Conservation (phyloP, 1,140 invertebrate genomes). For the Drosophila suzukii region DNA sequence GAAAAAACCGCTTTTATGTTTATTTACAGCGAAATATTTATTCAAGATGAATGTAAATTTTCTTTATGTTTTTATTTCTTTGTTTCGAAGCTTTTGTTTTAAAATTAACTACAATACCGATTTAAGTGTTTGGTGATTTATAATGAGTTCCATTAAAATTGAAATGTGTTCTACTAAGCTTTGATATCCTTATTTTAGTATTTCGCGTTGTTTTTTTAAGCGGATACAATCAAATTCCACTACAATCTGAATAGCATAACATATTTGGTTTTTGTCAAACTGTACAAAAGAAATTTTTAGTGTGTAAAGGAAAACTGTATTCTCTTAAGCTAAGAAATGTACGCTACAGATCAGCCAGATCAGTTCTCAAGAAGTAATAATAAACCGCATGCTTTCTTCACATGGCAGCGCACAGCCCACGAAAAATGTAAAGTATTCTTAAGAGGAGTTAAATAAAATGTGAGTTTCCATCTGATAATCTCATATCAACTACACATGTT, state of each 20-base stretch:
- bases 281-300: conserved; percentile 27
- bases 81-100: conserved; percentile 40
- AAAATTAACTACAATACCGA: conserved; percentile 52
- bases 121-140: conserved; percentile 54
- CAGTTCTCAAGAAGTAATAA: conserved; percentile 33
- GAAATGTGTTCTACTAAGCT: conserved; percentile 41
- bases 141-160: conserved; percentile 42
- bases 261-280: conserved; percentile 66
- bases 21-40: conserved; percentile 57
- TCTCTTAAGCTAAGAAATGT: conserved; percentile 35
- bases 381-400: conserved; percentile 53
- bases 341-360: conserved; percentile 28
- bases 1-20: not conserved
- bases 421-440: conserved; percentile 54
- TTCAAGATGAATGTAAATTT: conserved; percentile 50
- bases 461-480: conserved; percentile 53
- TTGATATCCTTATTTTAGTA: conserved; percentile 43
- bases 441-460: conserved; percentile 15
- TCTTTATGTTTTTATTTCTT: conserved; percentile 37
- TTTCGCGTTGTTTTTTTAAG: conserved; percentile 47
- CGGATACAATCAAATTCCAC: conserved; percentile 62
- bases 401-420: conserved; percentile 72
- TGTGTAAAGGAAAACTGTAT: conserved; percentile 13
- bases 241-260: conserved; percentile 78
- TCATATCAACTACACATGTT: conserved; percentile 33